phyloP scores from a whole-genome alignment of 2,797 vertebrate genomes.

The Notolabrus celidotus region DNA sequence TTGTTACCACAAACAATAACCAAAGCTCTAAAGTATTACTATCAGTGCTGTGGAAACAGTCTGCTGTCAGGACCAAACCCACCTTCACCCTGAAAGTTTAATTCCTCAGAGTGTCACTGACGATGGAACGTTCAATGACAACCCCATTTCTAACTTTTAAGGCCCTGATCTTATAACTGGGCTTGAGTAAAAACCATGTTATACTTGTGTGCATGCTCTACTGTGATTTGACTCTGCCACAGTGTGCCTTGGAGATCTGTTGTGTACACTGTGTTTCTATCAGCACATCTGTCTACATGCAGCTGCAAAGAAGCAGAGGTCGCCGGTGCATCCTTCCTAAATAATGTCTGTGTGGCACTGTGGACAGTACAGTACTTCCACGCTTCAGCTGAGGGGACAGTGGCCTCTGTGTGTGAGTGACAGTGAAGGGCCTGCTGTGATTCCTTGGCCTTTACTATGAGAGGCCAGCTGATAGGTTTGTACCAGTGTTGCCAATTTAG shows the following conservation, averaged over 20 bases:
- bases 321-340: constrained; percentile 21
- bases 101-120: no score
- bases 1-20: constrained; percentile 59
- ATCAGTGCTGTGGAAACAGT: no score
- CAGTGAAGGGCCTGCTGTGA: constrained; percentile 63
- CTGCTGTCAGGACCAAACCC: neutral
- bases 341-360: constrained; percentile 17
- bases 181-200: neutral
- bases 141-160: neutral
- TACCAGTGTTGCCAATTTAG: no score
- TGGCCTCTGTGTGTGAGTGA: constrained; percentile 70
- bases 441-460: constrained; percentile 48
- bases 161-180: neutral
- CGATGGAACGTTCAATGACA: no score
- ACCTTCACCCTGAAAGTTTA: neutral
- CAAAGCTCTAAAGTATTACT: constrained; percentile 47
- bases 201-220: no score
- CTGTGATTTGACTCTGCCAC: neutral
- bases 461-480: constrained; percentile 63
- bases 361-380: constrained; percentile 33
- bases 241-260: neutral
- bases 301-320: constrained; percentile 25
- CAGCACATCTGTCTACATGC: neutral
- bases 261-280: neutral
- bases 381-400: constrained; percentile 70